Conservation (phyloP, 2,888 invertebrate genomes). For the Leptinotarsa tumamoca region DNA sequence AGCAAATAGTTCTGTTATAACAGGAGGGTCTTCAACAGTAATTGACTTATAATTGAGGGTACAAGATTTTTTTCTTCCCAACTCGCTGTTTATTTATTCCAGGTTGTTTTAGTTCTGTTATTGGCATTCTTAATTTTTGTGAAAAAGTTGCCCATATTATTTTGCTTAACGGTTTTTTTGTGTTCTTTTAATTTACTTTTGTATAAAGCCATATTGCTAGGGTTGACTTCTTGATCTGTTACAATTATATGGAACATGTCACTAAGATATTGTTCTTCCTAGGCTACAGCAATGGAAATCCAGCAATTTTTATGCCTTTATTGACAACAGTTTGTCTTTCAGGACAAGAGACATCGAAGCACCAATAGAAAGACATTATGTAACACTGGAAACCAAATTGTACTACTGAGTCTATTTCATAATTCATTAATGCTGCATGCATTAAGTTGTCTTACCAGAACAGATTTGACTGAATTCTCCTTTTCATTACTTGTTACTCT, state of each 20-base stretch:
- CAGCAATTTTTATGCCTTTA: no score
- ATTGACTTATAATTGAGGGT: not conserved
- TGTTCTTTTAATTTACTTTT: not conserved
- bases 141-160: not conserved
- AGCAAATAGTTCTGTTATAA: not conserved
- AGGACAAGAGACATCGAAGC: not conserved
- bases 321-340: no score
- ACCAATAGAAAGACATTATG: no score
- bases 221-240: no score
- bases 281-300: no score
- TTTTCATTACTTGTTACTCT: not conserved
- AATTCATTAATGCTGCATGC: no score
- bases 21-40: not conserved
- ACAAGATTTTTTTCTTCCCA: not conserved
- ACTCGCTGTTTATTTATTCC: not conserved
- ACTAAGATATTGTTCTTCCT: no score
- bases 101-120: not conserved
- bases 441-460: no score
- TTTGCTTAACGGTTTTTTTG: not conserved
- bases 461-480: not conserved
- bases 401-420: no score
- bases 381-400: no score
- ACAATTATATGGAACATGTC: no score
- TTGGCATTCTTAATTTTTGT: not conserved
- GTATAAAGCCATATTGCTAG: not conserved